These are phyloP conservation scores for Rhodinocichla rosea DNA, from an alignment of 2,113 vertebrate species.

Conservation along the genomic window DNA sequence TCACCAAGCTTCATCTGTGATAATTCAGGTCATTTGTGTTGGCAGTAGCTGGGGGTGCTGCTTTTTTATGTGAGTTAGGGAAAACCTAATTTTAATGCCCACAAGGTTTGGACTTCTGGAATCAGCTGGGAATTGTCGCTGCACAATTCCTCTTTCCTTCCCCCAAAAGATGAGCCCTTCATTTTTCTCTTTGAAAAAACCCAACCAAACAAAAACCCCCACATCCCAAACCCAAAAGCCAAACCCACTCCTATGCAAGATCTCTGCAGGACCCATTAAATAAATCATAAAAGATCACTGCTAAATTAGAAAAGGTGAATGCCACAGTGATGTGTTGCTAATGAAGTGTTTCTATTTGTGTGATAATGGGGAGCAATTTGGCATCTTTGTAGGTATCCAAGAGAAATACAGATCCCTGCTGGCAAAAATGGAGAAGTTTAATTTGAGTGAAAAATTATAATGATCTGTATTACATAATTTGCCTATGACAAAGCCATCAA, in stretches of 20 bases:
- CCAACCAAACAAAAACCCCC: fast-evolving
- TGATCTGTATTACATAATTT: not conserved
- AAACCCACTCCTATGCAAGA: not conserved
- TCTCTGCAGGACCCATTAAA: not conserved
- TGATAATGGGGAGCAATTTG: not conserved
- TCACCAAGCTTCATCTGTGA: not conserved
- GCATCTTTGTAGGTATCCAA: not conserved
- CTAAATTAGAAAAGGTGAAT: not conserved
- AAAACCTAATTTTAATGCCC: not conserved
- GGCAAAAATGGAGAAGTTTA: not conserved
- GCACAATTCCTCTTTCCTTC: not conserved
- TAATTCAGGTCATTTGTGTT: not conserved
- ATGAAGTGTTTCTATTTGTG: not conserved
- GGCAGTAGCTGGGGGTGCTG: not conserved
- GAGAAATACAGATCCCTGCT: not conserved
- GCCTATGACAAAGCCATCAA: not conserved
- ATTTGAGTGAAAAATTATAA: not conserved
- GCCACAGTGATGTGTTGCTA: not conserved
- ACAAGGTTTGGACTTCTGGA: not conserved
- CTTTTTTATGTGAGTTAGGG: not conserved
- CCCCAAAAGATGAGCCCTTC: fast-evolving
- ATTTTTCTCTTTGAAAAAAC: fast-evolving
- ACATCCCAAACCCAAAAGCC: not conserved
- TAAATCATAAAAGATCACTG: not conserved
- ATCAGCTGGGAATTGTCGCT: not conserved